phyloP scores from a whole-genome alignment of 2,797 vertebrate species.

The Mus spretus region DNA sequence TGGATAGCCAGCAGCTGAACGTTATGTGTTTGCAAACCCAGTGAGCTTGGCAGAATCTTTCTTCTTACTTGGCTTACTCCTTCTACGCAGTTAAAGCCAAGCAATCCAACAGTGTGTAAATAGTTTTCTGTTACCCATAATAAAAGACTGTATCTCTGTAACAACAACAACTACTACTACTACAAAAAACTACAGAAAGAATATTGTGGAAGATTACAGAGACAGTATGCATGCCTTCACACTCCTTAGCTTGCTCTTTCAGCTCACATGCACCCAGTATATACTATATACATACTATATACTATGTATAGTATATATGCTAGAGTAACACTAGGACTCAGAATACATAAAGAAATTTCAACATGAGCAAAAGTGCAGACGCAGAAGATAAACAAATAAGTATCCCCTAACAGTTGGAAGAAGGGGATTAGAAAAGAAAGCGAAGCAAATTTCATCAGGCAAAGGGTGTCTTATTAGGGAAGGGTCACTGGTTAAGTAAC shows the following conservation, averaged over 20 bases:
- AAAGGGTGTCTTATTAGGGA: conserved; percentile 39
- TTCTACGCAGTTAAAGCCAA: conserved; percentile 23
- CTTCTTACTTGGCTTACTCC: conserved; percentile 27
- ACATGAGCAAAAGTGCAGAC: background rate
- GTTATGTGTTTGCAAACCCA: conserved; percentile 24
- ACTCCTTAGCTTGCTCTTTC: background rate
- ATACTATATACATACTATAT: background rate
- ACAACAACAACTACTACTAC: background rate
- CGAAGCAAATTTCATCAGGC: background rate
- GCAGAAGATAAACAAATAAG: background rate
- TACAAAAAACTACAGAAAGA: conserved; percentile 7
- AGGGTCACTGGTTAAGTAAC: conserved; percentile 48
- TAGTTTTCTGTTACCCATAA: conserved; percentile 34
- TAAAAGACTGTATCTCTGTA: conserved; percentile 11
- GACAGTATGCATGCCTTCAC: background rate
- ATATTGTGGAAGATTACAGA: background rate
- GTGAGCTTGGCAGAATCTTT: conserved; percentile 9
- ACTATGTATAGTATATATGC: background rate
- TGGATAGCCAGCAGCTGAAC: conserved; percentile 14
- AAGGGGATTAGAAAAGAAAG: conserved; percentile 30
- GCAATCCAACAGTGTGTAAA: conserved; percentile 28
- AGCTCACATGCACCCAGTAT: background rate
- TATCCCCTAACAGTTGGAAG: conserved; percentile 21
- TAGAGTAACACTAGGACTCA: background rate
- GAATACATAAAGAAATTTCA: background rate